These are phyloP conservation scores for Cetoscarus ocellatus DNA, from an alignment of 2,797 vertebrate species.

Conservation along the genomic window DNA sequence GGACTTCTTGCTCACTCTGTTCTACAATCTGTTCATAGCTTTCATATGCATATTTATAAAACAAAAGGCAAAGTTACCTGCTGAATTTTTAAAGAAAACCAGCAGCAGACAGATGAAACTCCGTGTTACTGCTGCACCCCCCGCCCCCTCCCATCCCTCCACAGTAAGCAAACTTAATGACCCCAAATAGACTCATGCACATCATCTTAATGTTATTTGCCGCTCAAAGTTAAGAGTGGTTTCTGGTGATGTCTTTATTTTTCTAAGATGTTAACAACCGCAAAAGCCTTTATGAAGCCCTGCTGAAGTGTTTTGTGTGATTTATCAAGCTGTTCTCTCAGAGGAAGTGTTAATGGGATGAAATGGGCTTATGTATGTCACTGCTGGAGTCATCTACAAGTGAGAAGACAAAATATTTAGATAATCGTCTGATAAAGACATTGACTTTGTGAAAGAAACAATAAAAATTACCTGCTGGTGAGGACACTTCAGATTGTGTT, in stretches of 20 bases:
- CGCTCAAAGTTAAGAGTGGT: constrained; percentile 5
- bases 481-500: no score
- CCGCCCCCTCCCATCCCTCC: not conserved
- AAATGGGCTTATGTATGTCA: constrained; percentile 13
- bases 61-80: not conserved
- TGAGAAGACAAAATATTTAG: constrained; percentile 8
- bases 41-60: not conserved
- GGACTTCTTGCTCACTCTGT: not conserved
- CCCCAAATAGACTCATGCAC: constrained; percentile 18
- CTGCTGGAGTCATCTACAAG: constrained; percentile 24
- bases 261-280: constrained; percentile 25
- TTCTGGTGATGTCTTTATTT: not conserved
- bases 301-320: constrained; percentile 3
- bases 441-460: constrained; percentile 12
- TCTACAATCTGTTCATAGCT: not conserved
- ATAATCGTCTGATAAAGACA: constrained; percentile 36
- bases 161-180: constrained; percentile 34
- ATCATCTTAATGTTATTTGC: no score
- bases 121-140: not conserved
- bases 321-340: constrained; percentile 1
- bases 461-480: not conserved
- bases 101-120: constrained; percentile 20
- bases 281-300: constrained; percentile 26
- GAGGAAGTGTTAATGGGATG: constrained; percentile 3
- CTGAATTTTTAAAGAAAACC: constrained; percentile 2